Base-by-base conservation (phyloP, 2,888 invertebrate genomes). In the Aphodius granarius region DNA sequence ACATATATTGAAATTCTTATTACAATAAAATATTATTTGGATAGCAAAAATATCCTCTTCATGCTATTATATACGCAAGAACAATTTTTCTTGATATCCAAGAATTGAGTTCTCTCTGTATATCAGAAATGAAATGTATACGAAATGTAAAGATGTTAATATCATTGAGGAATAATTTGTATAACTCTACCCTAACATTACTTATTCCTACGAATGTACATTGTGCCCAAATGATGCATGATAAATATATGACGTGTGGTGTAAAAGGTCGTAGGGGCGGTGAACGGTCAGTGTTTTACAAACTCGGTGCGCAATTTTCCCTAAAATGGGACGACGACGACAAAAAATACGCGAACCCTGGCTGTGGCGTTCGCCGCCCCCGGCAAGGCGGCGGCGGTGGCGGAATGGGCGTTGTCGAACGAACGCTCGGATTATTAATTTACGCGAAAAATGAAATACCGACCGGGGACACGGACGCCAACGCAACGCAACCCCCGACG, bases 201-300 rank as follows among this genome's bases (percentile, higher is more conserved):
- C n/a, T n/a, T n/a, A n/a, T n/a, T n/a, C n/a, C n/a, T n/a, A n/a
- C n/a, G n/a, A n/a, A n/a, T 23, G 23, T 23, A 6, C 23, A 43
- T 43, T 43, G 43, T 43, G 13, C 43, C 9, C 6, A 13, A 43
- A 43, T 43, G 43, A 43, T 43, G 43, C 13, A 43, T 43, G 43
- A 43, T 43, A 43, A 43, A 43, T 43, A 9, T 43, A 43, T 43
- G 13, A 43, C 43, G 43, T 43, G 43, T 43, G 43, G 9, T n/a
- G n/a, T n/a, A n/a, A 43, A 6, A 43, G 43, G 43, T 43, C 43
- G 4, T 43, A 13, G 43, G 43, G 79, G 79, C 79, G 79, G 79
- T 76, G 75, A 73, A 79, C 80, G 82, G 83, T 82, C 83, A 82
- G 78, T 81, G 83, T 83, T 83, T 83, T 81, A 82, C 81, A 82